phyloP scores from a whole-genome alignment of 2,888 invertebrate genomes.

The Archips crataeganus region DNA sequence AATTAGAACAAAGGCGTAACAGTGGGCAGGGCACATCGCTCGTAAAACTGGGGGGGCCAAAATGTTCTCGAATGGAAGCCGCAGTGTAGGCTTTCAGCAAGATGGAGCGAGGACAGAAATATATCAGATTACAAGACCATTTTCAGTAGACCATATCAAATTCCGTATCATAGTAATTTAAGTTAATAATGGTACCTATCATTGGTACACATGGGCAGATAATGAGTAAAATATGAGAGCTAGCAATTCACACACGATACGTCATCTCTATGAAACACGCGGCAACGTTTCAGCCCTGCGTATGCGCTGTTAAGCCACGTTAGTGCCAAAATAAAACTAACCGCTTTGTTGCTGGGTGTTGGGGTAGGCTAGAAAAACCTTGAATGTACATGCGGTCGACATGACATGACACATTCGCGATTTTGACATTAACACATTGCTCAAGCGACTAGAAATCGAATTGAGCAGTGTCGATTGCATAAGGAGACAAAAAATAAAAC shows the following conservation, averaged over 20 bases:
- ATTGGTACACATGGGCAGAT: background rate
- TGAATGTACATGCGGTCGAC: too few species aligned
- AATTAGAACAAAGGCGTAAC: too few species aligned
- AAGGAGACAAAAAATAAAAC: too few species aligned
- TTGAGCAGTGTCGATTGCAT: too few species aligned
- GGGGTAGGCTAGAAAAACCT: slow-evolving; percentile 19
- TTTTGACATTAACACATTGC: too few species aligned
- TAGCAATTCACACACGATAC: background rate
- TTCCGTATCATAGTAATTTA: background rate
- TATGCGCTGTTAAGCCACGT: background rate
- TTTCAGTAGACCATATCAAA: background rate
- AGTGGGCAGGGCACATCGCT: too few species aligned
- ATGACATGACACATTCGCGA: too few species aligned
- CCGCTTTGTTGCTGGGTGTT: slow-evolving; percentile 21
- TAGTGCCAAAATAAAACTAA: slow-evolving; percentile 37
- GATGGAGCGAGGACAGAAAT: too few species aligned
- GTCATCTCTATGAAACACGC: background rate
- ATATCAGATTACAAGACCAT: too few species aligned
- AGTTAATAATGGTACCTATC: background rate
- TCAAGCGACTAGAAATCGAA: background rate
- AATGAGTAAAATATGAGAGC: background rate
- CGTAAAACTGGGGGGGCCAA: too few species aligned
- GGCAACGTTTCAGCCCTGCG: slow-evolving; percentile 23
- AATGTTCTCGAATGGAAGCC: too few species aligned
- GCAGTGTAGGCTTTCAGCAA: too few species aligned